Evolutionary conservation across 2,888 invertebrate species (phyloP), one percentile per base, ranked within the genome.

Genomic region (Sturmia bella): DNA sequence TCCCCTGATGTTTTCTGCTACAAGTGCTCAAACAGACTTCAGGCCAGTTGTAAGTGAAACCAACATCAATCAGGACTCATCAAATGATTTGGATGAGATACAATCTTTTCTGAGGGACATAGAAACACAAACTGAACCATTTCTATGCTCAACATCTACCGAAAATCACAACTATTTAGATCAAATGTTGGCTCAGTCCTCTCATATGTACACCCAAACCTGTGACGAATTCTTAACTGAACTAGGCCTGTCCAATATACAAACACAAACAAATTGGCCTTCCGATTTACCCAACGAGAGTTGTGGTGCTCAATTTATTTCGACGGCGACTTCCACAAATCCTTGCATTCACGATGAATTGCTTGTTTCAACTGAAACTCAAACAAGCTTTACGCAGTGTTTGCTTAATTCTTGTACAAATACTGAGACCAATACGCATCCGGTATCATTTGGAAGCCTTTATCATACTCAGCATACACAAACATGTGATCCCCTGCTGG

Each of bases 241-340:
- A 84, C 89, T 94, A 37, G 92, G 91, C n/a, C 89, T 94, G 48
- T 92, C 92, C 19, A 92, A 94, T 84, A 94, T 93, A 76, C 93
- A 94, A 86, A 94, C 94, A 0, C 94, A 94, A 87, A 94, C 94
- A 0, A 91, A 92, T 56, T 93, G 92, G 92, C 79, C 84, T 0
- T 79, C 82, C 15, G 83, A 85, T 75, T 80, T 45, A 0, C 59
- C 75, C 7, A 68, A 39, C 45, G 66, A 52, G 9, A 76, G 54
- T 7, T 54, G 66, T 0, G 73, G 57, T 59, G 78, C 77, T 13
- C 68, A 81, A 41, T 80, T 76, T 45, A 68, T 54, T 0, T 70
- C 80, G 0, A 81, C 68, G 9, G 74, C 80, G 5, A 79, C 82
- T 9, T 83, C 85, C 1, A 69, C 83, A 3, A 83, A 80, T 43